Evolutionary conservation across 2,797 vertebrate genomes (phyloP), one percentile per base, ranked within the genome.

Genomic region (Streptopelia turtur): DNA sequence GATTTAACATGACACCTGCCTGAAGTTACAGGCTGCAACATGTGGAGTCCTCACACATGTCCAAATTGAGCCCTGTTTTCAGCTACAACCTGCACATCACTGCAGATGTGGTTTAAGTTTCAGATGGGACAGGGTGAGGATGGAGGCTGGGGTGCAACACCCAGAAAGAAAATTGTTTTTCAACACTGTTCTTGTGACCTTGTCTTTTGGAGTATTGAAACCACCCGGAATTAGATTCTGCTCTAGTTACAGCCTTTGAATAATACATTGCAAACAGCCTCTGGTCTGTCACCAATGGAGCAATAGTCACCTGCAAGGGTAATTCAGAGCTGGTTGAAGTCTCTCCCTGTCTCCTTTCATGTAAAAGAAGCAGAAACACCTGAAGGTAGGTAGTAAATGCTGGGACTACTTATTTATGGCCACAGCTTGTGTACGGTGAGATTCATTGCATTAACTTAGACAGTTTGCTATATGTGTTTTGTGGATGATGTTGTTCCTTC

Each of bases 1-100:
- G 87, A 70, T 88, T 90, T 78, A 76, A 47, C 57, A 25, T 61
- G 83, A 86, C 84, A 92, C 82, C 87, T 83, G 76, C 72, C 59
- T 56, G 55, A 30, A 81, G 43, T 45, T 27, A 9, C 84, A 94
- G 79, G 63, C 77, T 69, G 79, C 35, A 55, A 45, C 53, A 7
- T 89, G 89, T 77, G 57, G 70, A 52, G 24, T 28, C 69, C 79
- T 57, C 79, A 55, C 92, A 63, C 65, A 27, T 18, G 57, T 13
- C 69, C 37, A 59, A 7, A 71, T 35, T 2, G 35, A 75, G 31
- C 1, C 39, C 23, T 10, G 9, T 28, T n/a, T 17, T 13, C 24
- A 33, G 43, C 57, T 47, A 1, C 0, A 1, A 3, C 33, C 27
- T 65, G 70, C 50, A 8, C 13, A 17, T 31, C 24, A 0, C 13